A percentile compares a stretch with the other conserved stretches of the same genome.
Conservation (phyloP, 1,140 invertebrate species). For the Bathynomus jamesi region DNA sequence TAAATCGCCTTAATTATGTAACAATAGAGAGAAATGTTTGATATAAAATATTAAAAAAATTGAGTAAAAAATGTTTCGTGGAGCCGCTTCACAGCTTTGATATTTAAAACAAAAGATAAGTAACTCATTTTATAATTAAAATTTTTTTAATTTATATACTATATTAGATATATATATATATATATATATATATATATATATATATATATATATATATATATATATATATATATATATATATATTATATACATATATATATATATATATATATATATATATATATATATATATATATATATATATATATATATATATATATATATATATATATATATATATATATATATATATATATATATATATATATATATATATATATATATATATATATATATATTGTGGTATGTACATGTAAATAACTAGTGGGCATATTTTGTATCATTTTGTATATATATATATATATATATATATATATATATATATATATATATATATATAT, state of each 20-base stretch:
- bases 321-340: not conserved
- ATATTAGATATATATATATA: not conserved
- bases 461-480: not conserved
- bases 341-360: constrained; percentile 7
- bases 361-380: not conserved
- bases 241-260: not conserved
- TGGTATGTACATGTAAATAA: constrained; percentile 7
- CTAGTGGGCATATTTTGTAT: not conserved
- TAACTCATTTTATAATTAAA: not conserved
- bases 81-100: too few species aligned
- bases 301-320: constrained; percentile 9
- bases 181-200: not conserved
- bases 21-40: too few species aligned
- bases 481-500: constrained; percentile 6
- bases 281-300: not conserved
- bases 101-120: too few species aligned
- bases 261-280: not conserved
- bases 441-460: not conserved
- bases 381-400: not conserved
- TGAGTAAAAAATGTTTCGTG: too few species aligned
- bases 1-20: too few species aligned
- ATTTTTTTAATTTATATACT: not conserved
- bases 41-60: too few species aligned
- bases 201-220: not conserved
- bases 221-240: not conserved